A percentile compares a stretch with the other conserved stretches of the same genome.
These are phyloP conservation scores for Vespertilio murinus DNA, from an alignment of 2,797 vertebrate species.

Conservation along the genomic window DNA sequence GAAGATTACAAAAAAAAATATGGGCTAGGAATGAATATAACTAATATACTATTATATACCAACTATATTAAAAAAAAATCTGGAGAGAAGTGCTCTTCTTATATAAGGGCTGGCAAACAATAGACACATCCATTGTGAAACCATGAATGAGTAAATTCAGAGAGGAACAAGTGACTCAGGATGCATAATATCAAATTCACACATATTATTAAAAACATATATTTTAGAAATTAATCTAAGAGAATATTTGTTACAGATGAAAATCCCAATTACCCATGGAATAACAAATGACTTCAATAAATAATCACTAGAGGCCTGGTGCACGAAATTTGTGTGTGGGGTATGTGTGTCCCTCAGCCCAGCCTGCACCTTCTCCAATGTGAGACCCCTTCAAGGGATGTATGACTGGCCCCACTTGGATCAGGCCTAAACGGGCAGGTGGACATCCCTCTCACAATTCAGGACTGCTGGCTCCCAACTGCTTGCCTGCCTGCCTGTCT, in stretches of 20 bases:
- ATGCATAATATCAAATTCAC: background rate
- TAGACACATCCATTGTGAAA: background rate
- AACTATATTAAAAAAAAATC: background rate
- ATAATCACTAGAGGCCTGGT: background rate
- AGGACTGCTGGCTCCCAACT: too few species aligned
- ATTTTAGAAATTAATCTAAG: slow-evolving; percentile 44
- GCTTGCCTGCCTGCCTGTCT: too few species aligned
- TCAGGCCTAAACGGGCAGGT: too few species aligned
- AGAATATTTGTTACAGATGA: background rate
- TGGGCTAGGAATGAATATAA: background rate
- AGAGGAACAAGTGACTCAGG: slow-evolving; percentile 30
- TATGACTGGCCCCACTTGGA: too few species aligned
- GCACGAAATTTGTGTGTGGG: too few species aligned
- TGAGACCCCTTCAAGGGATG: too few species aligned
- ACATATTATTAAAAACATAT: background rate
- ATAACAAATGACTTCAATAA: background rate
- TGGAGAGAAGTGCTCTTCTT: background rate
- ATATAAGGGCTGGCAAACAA: background rate
- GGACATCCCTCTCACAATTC: too few species aligned
- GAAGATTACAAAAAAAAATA: slow-evolving; percentile 39
- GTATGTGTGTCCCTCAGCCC: too few species aligned
- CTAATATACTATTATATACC: background rate
- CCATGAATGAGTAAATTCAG: background rate
- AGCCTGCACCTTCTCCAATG: too few species aligned
- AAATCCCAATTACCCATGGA: background rate